A percentile compares a stretch with the other conserved stretches of the same genome.
phyloP scores from a whole-genome alignment of 2,113 vertebrate species.

The Pteruthius melanotis region DNA sequence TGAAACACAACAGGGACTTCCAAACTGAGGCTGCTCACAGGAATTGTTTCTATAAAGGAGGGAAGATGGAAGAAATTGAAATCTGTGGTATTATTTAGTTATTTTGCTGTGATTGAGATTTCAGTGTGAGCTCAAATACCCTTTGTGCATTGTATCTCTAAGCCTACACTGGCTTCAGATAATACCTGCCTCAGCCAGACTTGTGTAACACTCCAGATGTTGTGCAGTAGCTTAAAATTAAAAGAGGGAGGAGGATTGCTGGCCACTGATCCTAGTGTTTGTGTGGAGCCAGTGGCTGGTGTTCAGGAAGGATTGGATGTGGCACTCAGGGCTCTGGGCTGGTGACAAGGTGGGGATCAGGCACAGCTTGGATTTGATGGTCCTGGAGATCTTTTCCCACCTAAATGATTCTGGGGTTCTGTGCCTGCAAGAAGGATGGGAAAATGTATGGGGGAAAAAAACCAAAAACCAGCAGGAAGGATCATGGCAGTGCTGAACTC shows the following conservation, averaged over 20 bases:
- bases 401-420: background rate
- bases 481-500: background rate
- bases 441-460: background rate
- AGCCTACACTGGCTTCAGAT: background rate
- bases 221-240: background rate
- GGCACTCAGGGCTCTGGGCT: background rate
- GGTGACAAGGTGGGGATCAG: background rate
- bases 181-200: background rate
- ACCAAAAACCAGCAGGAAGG: background rate
- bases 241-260: background rate
- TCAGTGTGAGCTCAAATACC: background rate
- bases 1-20: background rate
- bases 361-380: background rate
- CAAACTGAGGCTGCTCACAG: background rate
- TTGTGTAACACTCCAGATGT: background rate
- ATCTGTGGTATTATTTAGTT: background rate
- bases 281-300: background rate
- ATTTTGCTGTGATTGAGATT: background rate
- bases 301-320: accelerated
- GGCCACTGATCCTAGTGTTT: background rate
- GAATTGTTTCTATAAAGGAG: background rate
- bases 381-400: background rate
- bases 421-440: background rate
- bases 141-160: background rate
- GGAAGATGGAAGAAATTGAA: background rate